Base-by-base conservation (phyloP, 2,797 vertebrate genomes). In the Hyperoplus immaculatus region DNA sequence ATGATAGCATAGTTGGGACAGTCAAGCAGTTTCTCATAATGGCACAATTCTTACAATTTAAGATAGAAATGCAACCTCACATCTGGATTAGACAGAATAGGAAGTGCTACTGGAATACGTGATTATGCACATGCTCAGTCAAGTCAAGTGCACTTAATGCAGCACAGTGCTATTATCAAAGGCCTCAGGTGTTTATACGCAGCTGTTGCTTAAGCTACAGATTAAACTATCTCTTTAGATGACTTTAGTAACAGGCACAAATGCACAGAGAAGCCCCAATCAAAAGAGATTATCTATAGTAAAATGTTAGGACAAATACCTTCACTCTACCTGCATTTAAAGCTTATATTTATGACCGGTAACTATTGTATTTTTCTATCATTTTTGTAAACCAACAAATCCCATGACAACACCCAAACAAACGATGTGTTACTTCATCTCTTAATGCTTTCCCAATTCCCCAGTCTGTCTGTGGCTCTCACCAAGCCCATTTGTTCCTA, bases 191-290 rank as follows among this genome's bases (percentile, higher is more conserved):
- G 69, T 75, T 74, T 46, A 7, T 8, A 60, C 47, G 68, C 69
- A 66, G 78, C 67, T 85, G 56, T 59, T 79, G 59, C 81, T 78
- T 65, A 57, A 72, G 29, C 67, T 55, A 18, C 61, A 60, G 57
- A 80, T 59, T 43, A 68, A 65, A 18, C 6, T 0, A 2, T 55
- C 12, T 71, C 45, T 42, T 73, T 38, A 67, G 43, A 63, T 46
- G 15, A 15, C 21, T 53, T 8, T 45, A 21, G 13, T 9, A 61
- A 43, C 8, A 45, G 16, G 36, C 57, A 72, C 41, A 68, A 45
- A 41, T 18, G 10, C 41, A 38, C 13, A 72, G 4, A 21, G 29
- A 53, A 14, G 36, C 36, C 13, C 60, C 60, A 18, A 60, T 66
- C 10, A 50, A 47, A 67, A 63, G 4, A 61, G 15, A 70, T 69